phyloP scores from a whole-genome alignment of 1,140 invertebrate genomes.

The Drosophila simulans region DNA sequence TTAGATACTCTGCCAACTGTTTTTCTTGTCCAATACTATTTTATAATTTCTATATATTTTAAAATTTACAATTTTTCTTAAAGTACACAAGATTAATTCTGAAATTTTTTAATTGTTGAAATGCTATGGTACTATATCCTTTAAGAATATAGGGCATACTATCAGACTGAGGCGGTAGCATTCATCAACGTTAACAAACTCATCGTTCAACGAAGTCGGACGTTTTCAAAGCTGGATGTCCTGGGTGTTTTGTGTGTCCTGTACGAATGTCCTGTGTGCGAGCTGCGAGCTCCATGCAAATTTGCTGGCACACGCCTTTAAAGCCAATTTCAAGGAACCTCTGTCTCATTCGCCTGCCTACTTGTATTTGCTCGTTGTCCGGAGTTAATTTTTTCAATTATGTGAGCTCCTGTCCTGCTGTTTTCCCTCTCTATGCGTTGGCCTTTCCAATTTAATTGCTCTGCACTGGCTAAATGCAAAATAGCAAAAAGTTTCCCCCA shows the following conservation, averaged over 20 bases:
- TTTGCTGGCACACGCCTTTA: conserved; percentile 66
- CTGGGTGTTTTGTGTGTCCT: conserved; percentile 18
- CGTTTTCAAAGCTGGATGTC: conserved; percentile 24
- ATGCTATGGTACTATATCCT: no score
- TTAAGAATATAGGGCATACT: conserved; percentile 1
- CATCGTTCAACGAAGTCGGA: conserved; percentile 49
- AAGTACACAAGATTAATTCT: no score
- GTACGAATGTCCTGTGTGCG: conserved; percentile 16
- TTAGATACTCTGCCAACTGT: conserved; percentile 4
- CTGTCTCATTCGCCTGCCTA: neutral
- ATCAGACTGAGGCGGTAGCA: conserved; percentile 30
- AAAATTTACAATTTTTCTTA: no score
- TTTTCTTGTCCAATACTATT: no score
- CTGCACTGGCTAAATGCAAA: conserved; percentile 34
- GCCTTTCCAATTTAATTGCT: conserved; percentile 56
- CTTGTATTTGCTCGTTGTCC: conserved; percentile 52
- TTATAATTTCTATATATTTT: no score
- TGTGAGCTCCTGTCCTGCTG: conserved; percentile 43
- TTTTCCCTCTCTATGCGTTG: conserved; percentile 17
- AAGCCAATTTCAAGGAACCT: conserved; percentile 64
- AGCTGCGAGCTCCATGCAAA: conserved; percentile 53
- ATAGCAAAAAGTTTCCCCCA: conserved; percentile 36
- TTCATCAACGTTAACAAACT: conserved; percentile 78
- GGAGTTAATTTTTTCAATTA: conserved; percentile 79
- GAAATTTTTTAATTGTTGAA: neutral